phyloP scores from a whole-genome alignment of 2,113 vertebrate species.

The Bos indicus region DNA sequence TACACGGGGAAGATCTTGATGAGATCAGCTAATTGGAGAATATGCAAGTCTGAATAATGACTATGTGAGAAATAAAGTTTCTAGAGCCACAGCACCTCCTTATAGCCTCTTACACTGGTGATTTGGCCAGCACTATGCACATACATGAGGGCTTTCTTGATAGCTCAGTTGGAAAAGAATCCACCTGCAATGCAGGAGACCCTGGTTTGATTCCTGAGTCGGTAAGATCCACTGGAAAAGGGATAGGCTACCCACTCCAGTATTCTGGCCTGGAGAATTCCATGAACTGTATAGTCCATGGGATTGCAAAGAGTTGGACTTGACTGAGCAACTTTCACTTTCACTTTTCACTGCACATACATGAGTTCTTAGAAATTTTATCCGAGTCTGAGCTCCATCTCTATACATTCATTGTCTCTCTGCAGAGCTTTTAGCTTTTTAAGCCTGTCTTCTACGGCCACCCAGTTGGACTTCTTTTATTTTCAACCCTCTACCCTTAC shows the following conservation, averaged over 20 bases:
- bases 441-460: neutral
- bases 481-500: neutral
- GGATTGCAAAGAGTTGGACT: neutral
- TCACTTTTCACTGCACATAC: neutral
- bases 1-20: neutral
- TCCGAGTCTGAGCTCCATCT: neutral
- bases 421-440: neutral
- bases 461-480: neutral
- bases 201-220: neutral
- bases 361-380: neutral
- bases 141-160: neutral
- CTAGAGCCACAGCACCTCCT: neutral
- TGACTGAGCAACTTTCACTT: neutral
- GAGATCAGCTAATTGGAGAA: neutral
- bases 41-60: neutral
- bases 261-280: neutral
- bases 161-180: neutral
- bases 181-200: neutral
- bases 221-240: neutral
- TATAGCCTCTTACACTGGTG: neutral
- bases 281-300: neutral
- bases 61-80: neutral
- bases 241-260: neutral
- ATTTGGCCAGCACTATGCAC: neutral
- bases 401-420: neutral